These are phyloP conservation scores for Cydia fagiglandana DNA, from an alignment of 1,140 invertebrate genomes.

Conservation along the genomic window DNA sequence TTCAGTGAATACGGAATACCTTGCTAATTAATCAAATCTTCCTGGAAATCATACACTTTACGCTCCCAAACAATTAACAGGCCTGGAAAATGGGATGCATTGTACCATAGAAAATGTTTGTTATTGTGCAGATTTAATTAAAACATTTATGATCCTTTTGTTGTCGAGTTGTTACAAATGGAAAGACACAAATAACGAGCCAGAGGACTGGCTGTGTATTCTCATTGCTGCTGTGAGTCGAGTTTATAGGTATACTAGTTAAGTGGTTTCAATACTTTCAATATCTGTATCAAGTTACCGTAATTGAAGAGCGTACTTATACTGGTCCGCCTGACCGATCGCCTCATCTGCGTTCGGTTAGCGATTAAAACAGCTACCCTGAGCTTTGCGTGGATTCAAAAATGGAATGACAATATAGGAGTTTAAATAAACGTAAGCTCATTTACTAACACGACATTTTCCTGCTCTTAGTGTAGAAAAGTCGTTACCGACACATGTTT, in stretches of 20 bases:
- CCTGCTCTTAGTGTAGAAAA: background rate
- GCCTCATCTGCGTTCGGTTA: background rate
- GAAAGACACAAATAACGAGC: background rate
- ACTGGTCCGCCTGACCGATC: background rate
- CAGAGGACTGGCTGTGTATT: background rate
- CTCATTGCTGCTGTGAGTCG: background rate
- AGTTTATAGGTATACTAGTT: background rate
- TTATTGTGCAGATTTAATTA: constrained; percentile 29
- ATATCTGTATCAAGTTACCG: background rate
- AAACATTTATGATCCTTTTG: constrained; percentile 24
- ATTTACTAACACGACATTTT: background rate
- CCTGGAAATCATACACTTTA: background rate
- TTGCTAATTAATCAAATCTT: background rate
- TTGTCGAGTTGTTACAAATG: constrained; percentile 20
- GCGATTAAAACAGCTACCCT: background rate
- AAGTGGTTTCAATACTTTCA: too few relatives aligned
- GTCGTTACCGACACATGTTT: background rate
- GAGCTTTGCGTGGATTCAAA: background rate
- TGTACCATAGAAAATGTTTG: constrained; percentile 13
- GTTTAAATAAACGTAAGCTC: background rate
- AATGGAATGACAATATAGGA: background rate
- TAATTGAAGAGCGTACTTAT: background rate
- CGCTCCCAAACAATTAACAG: background rate
- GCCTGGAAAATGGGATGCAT: constrained; percentile 22
- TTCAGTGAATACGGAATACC: background rate